Evolutionary conservation across 2,888 invertebrate genomes (phyloP), one percentile per base, ranked within the genome.

Genomic region (Caenorhabditis sp.): DNA sequence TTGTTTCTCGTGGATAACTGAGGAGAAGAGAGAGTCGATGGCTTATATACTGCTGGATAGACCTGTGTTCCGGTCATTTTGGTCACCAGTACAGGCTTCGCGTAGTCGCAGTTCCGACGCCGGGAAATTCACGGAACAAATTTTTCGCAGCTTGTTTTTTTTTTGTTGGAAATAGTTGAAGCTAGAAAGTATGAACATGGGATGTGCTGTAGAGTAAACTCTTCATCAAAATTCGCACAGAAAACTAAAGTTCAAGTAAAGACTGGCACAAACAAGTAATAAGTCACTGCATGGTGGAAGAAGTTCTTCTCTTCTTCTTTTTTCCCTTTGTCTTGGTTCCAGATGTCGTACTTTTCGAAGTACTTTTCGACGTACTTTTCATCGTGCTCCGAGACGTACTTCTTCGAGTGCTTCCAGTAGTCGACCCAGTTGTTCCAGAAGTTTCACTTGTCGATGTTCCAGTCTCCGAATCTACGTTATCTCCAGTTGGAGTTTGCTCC

Each of bases 291-390:
- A 35, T 35, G 35, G 59, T 59, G 2, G 59, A 59, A 35, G 59
- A 35, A 31, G 59, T 35, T 59, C 59, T 59, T 31, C 31, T 59
- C 59, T 58, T 58, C 35, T 59, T 59, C 59, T 28, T n/a, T n/a
- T n/a, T 31, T 31, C 19, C 59, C 31, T 59, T 59, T 8, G 35
- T 59, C 31, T 59, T 59, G n/a, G 35, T 35, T 59, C 31, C 35
- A 31, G n/a, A 19, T 28, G 28, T 28, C 16, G 12, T 24, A 54
- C 31, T 31, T 31, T 31, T 31, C 31, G 31, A n/a, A n/a, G 31
- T 35, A 35, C 31, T 35, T 35, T 35, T 35, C 31, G 31, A 6
- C 16, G 44, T 44, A 14, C 44, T 44, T 44, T 14, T 10, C 5
- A 16, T 47, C 5, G 47, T 47, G 47, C 47, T 47, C 19, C 47